A percentile compares a stretch with the other conserved stretches of the same genome.
phyloP scores from a whole-genome alignment of 2,888 invertebrate species.

The Eupeodes latifasciatus region DNA sequence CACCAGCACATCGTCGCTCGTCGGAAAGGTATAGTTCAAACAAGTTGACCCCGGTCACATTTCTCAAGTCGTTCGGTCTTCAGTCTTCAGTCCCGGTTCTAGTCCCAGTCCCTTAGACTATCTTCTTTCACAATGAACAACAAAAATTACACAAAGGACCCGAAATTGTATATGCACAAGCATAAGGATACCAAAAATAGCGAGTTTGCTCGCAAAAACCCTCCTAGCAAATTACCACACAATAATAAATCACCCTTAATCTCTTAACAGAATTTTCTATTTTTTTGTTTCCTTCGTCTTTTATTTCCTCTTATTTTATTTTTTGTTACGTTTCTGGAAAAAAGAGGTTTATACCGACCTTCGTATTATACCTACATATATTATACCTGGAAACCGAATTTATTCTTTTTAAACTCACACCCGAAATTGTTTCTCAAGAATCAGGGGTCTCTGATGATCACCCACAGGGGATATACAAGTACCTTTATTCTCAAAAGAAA shows the following conservation, averaged over 20 bases:
- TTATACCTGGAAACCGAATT: conserved; percentile 29
- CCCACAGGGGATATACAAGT: conserved; percentile 9
- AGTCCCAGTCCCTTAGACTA: background rate
- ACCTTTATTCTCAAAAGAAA: background rate
- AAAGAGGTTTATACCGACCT: conserved; percentile 14
- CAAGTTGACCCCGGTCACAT: conserved; percentile 65
- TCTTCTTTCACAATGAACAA: conserved; percentile 11
- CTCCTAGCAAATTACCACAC: conserved; percentile 74
- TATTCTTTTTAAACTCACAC: conserved; percentile 53
- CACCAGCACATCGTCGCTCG: conserved; percentile 49
- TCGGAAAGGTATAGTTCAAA: conserved; percentile 48
- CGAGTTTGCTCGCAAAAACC: conserved; percentile 32
- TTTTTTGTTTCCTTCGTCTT: conserved; percentile 8
- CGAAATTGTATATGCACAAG: conserved; percentile 56
- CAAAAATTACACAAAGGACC: conserved; percentile 53
- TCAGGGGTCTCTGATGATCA: conserved; percentile 30
- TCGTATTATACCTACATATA: background rate
- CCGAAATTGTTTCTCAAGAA: conserved; percentile 58
- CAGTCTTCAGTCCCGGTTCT: too few relatives aligned
- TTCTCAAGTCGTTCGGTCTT: conserved; percentile 40
- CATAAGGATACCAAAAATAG: conserved; percentile 12
- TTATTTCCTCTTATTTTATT: background rate
- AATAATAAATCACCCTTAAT: conserved; percentile 75
- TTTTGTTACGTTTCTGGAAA: background rate
- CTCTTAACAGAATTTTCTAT: conserved; percentile 51